Evolutionary conservation across 1,140 invertebrate genomes (phyloP).

Genomic region (Venturia canescens): DNA sequence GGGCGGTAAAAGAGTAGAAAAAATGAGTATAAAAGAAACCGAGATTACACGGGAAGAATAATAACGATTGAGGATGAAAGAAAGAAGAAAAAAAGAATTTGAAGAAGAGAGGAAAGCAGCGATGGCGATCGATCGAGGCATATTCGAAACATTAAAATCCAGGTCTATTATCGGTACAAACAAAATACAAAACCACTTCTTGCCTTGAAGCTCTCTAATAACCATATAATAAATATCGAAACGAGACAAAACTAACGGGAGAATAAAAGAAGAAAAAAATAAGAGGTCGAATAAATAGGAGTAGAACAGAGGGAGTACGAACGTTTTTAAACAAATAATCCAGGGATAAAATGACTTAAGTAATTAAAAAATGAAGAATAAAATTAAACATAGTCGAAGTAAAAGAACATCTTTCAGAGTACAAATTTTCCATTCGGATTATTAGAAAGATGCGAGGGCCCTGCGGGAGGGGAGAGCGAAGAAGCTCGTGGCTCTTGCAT

Average conservation of each 20-base stretch:
- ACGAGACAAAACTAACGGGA: constrained; percentile 3
- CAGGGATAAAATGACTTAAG: constrained; percentile 32
- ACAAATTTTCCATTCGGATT: constrained; percentile 69
- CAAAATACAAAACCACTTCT: constrained; percentile 70
- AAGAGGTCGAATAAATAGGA: background rate
- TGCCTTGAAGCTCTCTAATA: constrained; percentile 76
- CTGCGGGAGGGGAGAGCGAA: background rate
- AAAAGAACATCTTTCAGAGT: constrained; percentile 62
- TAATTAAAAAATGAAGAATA: constrained; percentile 36
- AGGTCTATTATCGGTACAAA: constrained; percentile 72
- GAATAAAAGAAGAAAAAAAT: constrained; percentile 14
- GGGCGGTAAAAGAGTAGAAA: background rate
- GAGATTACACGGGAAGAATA: background rate
- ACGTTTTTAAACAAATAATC: background rate
- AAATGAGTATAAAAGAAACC: background rate
- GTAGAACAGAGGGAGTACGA: no score
- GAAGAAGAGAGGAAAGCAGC: constrained; percentile 8
- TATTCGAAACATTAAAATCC: constrained; percentile 42
- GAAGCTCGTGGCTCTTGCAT: constrained; percentile 8
- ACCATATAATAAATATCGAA: constrained; percentile 45
- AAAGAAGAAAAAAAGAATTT: background rate
- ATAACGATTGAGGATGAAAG: background rate
- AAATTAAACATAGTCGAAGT: constrained; percentile 26
- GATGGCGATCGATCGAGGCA: constrained; percentile 32
- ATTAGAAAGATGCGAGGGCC: constrained; percentile 19